These are phyloP conservation scores for Dolichomitus sp. DNA, from an alignment of 2,888 invertebrate genomes.

Conservation along the genomic window DNA sequence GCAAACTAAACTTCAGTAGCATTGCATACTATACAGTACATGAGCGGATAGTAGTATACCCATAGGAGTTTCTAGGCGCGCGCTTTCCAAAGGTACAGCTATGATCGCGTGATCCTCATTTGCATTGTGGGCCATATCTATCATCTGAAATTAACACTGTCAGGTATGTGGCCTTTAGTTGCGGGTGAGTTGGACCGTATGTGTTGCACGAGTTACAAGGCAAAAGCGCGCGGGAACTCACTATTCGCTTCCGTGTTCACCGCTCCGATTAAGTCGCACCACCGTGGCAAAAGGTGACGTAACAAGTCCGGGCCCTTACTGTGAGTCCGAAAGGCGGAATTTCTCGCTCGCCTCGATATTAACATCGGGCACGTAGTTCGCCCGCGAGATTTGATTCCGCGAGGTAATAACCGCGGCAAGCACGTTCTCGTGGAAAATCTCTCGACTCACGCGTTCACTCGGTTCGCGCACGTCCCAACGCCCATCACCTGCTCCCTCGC, in stretches of 20 bases:
- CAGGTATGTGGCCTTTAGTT: constrained; percentile 67
- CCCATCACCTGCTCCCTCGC: constrained; percentile 40
- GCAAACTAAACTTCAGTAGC: constrained; percentile 47
- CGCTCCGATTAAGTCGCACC: constrained; percentile 40
- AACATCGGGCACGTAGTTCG: constrained; percentile 76
- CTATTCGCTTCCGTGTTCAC: constrained; percentile 25
- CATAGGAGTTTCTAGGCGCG: constrained; percentile 39
- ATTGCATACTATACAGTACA: constrained; percentile 27
- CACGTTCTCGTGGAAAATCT: constrained; percentile 76
- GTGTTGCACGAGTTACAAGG: constrained; percentile 5
- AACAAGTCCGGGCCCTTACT: constrained; percentile 22
- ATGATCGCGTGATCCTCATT: constrained; percentile 82
- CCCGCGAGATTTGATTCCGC: constrained; percentile 78
- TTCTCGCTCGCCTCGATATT: constrained; percentile 68
- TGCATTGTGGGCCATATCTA: constrained; percentile 81
- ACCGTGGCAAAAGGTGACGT: constrained; percentile 25
- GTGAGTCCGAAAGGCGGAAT: not conserved
- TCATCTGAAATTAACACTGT: constrained; percentile 85
- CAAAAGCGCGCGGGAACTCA: not conserved
- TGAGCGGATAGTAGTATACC: constrained; percentile 29
- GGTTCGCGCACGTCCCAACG: constrained; percentile 50
- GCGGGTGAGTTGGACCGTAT: not conserved
- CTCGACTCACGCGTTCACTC: constrained; percentile 68
- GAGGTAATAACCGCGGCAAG: constrained; percentile 77
- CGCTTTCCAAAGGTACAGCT: constrained; percentile 8